Evolutionary conservation across 2,888 invertebrate genomes (phyloP), one percentile per base, ranked within the genome.

Genomic region (Cheilosia variabilis): DNA sequence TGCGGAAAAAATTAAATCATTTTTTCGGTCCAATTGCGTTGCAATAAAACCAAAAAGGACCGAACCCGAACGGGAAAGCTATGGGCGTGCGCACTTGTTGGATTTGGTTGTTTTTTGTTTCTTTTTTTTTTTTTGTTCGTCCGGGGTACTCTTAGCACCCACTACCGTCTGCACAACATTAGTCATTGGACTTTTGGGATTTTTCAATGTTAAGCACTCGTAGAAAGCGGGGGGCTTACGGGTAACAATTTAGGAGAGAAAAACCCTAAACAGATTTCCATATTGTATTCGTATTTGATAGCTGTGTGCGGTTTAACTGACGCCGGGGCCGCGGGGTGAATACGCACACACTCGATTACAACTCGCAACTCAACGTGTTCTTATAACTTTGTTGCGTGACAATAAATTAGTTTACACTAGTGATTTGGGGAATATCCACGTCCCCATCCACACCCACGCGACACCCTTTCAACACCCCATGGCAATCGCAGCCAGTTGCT

Each of bases 41-140:
- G 86, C 76, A 86, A 80, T 84, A 80, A 84, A 84, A 80, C 47
- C 53, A 55, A 60, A 50, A 72, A 55, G 57, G 52, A 81, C 68
- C 66, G 57, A 86, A 76, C 81, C 66, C 86, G 71, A 81, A 81
- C 57, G 52, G 71, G 37, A 86, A 76, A 86, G 80, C 72, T 72
- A 72, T 66, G 86, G 77, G 81, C 86, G 81, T 86, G 86, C 86
- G 86, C 86, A 86, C 86, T 86, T 86, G 86, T 86, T 86, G 86
- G 81, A 86, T 72, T 86, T 22, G 24, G 17, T 9, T 9, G 31
- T 9, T 31, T 31, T 9, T 31, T 0, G 66, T 45, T 45, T n/a
- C n/a, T n/a, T 66, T 71, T 60, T 45, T 71, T 75, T 45, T 52
- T 58, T 34, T 19, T 50, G 2, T 27, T 58, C 45, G 34, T 47